Conservation (phyloP, 2,888 invertebrate species). For the Scaptomyza tumidula region DNA sequence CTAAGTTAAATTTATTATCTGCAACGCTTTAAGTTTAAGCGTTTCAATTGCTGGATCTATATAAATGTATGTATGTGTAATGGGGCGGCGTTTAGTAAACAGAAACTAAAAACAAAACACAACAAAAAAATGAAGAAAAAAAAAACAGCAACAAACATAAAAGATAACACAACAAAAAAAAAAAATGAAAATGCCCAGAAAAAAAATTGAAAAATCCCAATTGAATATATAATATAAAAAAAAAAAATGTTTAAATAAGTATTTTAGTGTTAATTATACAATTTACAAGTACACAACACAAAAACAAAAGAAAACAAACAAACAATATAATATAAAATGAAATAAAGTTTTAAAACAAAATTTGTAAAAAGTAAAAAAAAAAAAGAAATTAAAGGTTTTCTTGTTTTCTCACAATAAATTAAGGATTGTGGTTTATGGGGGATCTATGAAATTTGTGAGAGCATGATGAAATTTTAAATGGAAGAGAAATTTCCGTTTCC, state of each 20-base stretch:
- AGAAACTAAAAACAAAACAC: constrained; percentile 40
- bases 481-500: no score
- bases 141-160: constrained; percentile 45
- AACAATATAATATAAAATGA: constrained; percentile 81
- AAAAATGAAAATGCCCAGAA: constrained; percentile 37
- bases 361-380: constrained; percentile 83
- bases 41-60: constrained; percentile 73
- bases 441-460: no score
- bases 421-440: no score
- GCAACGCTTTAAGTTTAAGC: constrained; percentile 69
- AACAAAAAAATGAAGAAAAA: constrained; percentile 11
- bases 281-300: constrained; percentile 81
- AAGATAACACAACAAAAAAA: constrained; percentile 22
- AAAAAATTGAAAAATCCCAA: constrained; percentile 61
- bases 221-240: constrained; percentile 66
- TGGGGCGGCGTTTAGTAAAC: constrained; percentile 60
- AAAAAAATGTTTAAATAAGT: constrained; percentile 82
- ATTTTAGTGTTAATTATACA: constrained; percentile 84
- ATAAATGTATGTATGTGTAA: constrained; percentile 49
- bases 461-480: no score
- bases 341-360: constrained; percentile 84
- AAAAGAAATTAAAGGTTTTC: neutral
- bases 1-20: constrained; percentile 73
- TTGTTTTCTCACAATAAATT: neutral
- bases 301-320: constrained; percentile 54